Conservation (phyloP, 2,113 vertebrate genomes). For the Brachypteracias leptosomus region DNA sequence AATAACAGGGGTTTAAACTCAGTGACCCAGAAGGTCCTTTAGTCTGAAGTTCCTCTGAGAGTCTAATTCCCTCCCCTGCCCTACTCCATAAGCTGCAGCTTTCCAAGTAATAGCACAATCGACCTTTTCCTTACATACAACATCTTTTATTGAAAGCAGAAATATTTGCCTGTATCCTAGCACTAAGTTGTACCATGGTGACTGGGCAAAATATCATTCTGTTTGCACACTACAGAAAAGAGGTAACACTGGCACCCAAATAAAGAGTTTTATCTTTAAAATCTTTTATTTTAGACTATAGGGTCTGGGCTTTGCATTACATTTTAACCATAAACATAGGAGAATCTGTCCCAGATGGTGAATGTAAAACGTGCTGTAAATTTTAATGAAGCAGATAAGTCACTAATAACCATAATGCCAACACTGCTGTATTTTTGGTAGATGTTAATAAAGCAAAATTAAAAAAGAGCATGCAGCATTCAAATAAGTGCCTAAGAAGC, state of each 20-base stretch:
- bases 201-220: background rate
- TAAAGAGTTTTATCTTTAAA: conserved; percentile 55
- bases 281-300: conserved; percentile 45
- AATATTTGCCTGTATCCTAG: conserved; percentile 24
- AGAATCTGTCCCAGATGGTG: conserved; percentile 72
- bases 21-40: background rate
- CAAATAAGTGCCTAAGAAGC: conserved; percentile 70
- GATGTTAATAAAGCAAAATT: conserved; percentile 77
- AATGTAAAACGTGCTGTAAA: conserved; percentile 72
- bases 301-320: conserved; percentile 57
- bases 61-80: background rate
- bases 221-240: conserved; percentile 33
- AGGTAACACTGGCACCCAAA: conserved; percentile 33
- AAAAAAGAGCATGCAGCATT: conserved; percentile 67
- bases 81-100: background rate
- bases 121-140: background rate
- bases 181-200: background rate
- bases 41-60: background rate
- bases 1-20: background rate
- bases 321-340: conserved; percentile 59
- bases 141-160: background rate
- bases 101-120: background rate
- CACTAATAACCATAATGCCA: conserved; percentile 71
- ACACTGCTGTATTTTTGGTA: conserved; percentile 60
- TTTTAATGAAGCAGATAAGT: conserved; percentile 79